Conservation (phyloP, 2,797 vertebrate genomes). For the Denticeps clupeoides region DNA sequence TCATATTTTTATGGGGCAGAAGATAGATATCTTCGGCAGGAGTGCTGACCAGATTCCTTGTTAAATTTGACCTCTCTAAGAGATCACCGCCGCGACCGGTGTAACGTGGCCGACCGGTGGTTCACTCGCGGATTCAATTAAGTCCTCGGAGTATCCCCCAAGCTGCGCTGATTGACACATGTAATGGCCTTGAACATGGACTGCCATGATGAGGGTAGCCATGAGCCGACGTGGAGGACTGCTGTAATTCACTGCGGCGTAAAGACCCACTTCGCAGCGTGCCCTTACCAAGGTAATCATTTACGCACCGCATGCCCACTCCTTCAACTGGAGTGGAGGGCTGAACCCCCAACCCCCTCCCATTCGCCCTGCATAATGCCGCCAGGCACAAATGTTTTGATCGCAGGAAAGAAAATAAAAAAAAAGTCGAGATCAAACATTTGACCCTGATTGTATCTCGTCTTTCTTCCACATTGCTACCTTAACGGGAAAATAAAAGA, state of each 20-base stretch:
- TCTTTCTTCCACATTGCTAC: too few species aligned
- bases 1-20: conserved; percentile 19
- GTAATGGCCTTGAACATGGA: conserved; percentile 21
- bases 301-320: too few species aligned
- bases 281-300: conserved; percentile 22
- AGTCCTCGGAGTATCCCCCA: conserved; percentile 7
- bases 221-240: conserved; percentile 8
- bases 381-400: too few species aligned
- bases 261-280: conserved; percentile 9
- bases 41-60: conserved; percentile 13
- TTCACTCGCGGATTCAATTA: conserved; percentile 24
- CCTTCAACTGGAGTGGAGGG: too few species aligned
- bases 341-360: too few species aligned
- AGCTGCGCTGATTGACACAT: conserved; percentile 18
- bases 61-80: conserved; percentile 23
- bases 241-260: conserved; percentile 10
- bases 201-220: not conserved
- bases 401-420: too few species aligned
- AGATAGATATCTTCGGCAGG: conserved; percentile 5
- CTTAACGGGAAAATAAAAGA: too few species aligned
- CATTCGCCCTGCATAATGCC: too few species aligned
- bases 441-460: too few species aligned
- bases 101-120: conserved; percentile 14
- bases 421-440: too few species aligned
- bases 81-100: conserved; percentile 1